Evolutionary conservation across 2,113 vertebrate species (phyloP).

Genomic region (Hippocampus zosterae): DNA sequence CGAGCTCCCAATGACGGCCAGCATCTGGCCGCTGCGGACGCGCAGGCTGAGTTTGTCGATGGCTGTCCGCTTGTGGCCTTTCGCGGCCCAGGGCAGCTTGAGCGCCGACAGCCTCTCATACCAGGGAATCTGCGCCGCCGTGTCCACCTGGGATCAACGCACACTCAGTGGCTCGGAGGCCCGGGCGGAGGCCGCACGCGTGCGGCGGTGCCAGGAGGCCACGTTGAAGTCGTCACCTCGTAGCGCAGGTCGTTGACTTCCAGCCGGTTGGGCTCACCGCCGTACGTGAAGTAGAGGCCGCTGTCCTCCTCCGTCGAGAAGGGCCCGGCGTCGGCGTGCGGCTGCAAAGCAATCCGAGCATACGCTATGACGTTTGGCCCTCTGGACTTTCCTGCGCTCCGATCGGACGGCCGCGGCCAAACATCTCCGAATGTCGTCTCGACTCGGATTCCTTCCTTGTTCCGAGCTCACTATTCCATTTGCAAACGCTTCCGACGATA

Average conservation of each 20-base stretch:
- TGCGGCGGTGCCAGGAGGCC: not conserved
- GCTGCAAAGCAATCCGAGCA: not conserved
- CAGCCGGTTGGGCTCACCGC: constrained; percentile 80
- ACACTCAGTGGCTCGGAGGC: not conserved
- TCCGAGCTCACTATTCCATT: no score
- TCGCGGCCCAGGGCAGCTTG: constrained; percentile 82
- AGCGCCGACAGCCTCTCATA: constrained; percentile 84
- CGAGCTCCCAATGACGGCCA: constrained; percentile 91
- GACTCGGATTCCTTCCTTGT: no score
- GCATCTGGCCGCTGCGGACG: constrained; percentile 90
- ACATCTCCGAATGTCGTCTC: no score
- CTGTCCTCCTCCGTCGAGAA: constrained; percentile 88
- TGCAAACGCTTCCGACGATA: no score
- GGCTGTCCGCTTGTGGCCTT: constrained; percentile 67
- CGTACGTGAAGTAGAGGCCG: constrained; percentile 94
- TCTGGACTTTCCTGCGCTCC: no score
- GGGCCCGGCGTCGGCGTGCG: constrained; percentile 69
- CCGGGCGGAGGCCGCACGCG: not conserved
- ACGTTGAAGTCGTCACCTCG: constrained; percentile 70
- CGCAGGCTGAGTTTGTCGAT: constrained; percentile 84
- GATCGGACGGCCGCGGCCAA: no score
- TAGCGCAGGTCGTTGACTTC: constrained; percentile 87
- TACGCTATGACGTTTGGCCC: not conserved
- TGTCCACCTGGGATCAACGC: constrained; percentile 74
- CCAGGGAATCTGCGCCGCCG: constrained; percentile 87